A percentile compares a stretch with the other conserved stretches of the same genome.
phyloP scores from a whole-genome alignment of 2,113 vertebrate genomes.

The Megaleporinus macrocephalus region DNA sequence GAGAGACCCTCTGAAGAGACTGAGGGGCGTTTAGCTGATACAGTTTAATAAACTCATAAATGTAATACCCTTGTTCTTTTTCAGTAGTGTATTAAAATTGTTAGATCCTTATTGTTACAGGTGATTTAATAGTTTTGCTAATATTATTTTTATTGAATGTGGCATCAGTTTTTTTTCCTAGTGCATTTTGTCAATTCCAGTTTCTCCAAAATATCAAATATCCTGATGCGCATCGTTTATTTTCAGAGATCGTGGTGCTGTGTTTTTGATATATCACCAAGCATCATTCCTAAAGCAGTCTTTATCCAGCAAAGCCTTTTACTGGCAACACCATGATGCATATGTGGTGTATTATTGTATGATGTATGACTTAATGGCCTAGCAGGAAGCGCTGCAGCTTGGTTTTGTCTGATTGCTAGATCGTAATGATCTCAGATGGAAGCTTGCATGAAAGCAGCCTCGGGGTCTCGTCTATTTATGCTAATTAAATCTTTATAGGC shows the following conservation, averaged over 20 bases:
- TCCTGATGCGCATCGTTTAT: too few species aligned
- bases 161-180: too few species aligned
- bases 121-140: too few species aligned
- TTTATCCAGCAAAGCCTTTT: conserved; percentile 3
- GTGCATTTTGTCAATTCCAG: too few species aligned
- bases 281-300: neutral
- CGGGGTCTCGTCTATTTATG: conserved; percentile 2
- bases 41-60: too few species aligned
- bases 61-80: too few species aligned
- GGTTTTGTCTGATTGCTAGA: neutral
- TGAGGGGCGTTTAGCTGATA: too few species aligned
- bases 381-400: neutral
- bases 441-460: conserved; percentile 8
- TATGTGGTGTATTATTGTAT: neutral
- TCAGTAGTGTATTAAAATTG: too few species aligned
- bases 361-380: neutral
- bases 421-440: conserved; percentile 11
- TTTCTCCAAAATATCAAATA: too few species aligned
- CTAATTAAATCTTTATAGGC: conserved; percentile 12
- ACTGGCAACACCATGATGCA: conserved; percentile 4
- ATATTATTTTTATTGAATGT: too few species aligned
- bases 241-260: neutral
- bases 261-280: neutral
- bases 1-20: too few species aligned
- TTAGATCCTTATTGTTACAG: too few species aligned